Conservation (phyloP, 2,888 invertebrate genomes). For the Pardosa pseudoannulata region DNA sequence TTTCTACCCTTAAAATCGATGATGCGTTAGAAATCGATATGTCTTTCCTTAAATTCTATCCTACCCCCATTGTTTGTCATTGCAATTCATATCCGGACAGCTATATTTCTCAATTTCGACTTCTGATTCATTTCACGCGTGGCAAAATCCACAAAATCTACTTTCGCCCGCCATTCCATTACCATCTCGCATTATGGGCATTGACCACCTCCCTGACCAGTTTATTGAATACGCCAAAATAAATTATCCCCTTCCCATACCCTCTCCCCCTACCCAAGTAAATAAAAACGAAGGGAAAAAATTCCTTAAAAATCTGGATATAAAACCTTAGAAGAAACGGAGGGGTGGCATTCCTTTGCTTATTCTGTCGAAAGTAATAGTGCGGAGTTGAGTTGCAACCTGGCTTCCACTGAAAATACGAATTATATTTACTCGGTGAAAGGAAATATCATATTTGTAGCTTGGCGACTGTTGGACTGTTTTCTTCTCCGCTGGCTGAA, state of each 20-base stretch:
- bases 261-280: not conserved
- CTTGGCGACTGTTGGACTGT: constrained; percentile 13
- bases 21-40: not conserved
- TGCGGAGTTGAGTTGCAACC: constrained; percentile 25
- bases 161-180: not conserved
- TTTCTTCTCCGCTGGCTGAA: constrained; percentile 12
- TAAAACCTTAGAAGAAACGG: not conserved
- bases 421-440: constrained; percentile 57
- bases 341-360: constrained; percentile 4
- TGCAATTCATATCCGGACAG: not conserved
- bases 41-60: not conserved
- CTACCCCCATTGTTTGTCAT: not conserved
- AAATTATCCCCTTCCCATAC: not conserved
- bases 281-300: not conserved
- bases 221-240: constrained; percentile 51
- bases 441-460: constrained; percentile 61
- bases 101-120: constrained; percentile 3
- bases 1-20: not conserved
- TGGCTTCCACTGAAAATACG: constrained; percentile 41
- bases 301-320: not conserved
- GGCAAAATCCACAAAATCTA: not conserved
- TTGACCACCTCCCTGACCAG: constrained; percentile 20
- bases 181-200: not conserved
- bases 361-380: constrained; percentile 61
- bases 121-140: not conserved